Evolutionary conservation across 2,888 invertebrate genomes (phyloP), one percentile per base, ranked within the genome.

Genomic region (Odontomyia ornata): DNA sequence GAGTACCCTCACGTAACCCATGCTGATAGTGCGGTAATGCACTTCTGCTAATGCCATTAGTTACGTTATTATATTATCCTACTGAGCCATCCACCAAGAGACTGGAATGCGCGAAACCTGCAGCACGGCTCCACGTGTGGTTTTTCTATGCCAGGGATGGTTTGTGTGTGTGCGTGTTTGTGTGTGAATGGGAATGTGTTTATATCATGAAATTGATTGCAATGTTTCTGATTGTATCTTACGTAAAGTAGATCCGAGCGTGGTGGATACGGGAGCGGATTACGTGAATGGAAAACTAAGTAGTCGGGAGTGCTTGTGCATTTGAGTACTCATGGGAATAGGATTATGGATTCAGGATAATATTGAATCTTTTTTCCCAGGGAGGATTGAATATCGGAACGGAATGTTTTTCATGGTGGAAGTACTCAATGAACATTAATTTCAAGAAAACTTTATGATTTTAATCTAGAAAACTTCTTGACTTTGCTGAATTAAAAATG

Each of bases 141-240:
- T n/a, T n/a, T n/a, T n/a, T n/a, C n/a, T n/a, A n/a, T n/a, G n/a
- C n/a, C n/a, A n/a, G n/a, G n/a, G n/a, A n/a, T n/a, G n/a, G n/a
- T n/a, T n/a, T n/a, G n/a, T 9, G 43, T 13, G 7, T 43, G 43
- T 43, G 18, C 4, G 7, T 52, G 13, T 15, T 9, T 4, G n/a
- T 18, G 18, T 52, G n/a, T 13, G 52, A 52, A 52, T 52, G 43
- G 13, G 43, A 43, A 7, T 43, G 7, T n/a, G 7, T 18, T 18
- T 65, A 65, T 36, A 18, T 1, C 5, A 36, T 36, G n/a, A 65
- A 65, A 65, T 15, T 65, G 36, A 27, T 65, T 65, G 36, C 21
- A 65, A 65, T 18, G 21, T 65, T 65, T 27, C 30, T 65, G 65
- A 65, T 65, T 27, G 65, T 28, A 65, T 65, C 65, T 65, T 65